Conservation (phyloP, 2,888 invertebrate species). For the Dasysyrphus tricinctus region DNA sequence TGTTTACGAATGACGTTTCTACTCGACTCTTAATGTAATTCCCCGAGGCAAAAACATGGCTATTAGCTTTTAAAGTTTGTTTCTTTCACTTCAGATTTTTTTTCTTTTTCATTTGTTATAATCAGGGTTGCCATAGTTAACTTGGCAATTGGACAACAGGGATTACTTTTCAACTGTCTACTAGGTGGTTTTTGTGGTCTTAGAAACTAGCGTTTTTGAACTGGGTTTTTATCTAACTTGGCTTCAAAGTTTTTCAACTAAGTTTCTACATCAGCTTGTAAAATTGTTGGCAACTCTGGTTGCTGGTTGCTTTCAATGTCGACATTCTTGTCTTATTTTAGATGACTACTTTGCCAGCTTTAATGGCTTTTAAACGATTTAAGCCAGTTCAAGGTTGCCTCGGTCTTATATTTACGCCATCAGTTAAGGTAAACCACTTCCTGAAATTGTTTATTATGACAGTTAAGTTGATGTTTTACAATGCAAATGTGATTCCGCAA, state of each 20-base stretch:
- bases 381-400: conserved; percentile 69
- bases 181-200: not conserved
- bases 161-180: not conserved
- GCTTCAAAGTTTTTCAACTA: not conserved
- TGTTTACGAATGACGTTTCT: conserved; percentile 70
- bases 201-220: not conserved
- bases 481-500: conserved; percentile 72
- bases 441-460: conserved; percentile 73
- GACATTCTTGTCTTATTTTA: conserved; percentile 1
- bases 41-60: conserved; percentile 63
- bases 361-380: conserved; percentile 74
- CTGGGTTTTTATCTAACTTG: not conserved
- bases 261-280: not conserved
- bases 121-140: conserved; percentile 9
- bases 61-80: conserved; percentile 66
- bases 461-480: conserved; percentile 75
- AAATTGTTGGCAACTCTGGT: conserved; percentile 5
- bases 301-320: conserved; percentile 14
- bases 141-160: not conserved
- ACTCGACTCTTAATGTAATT: conserved; percentile 68
- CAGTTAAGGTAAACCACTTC: conserved; percentile 75
- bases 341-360: conserved; percentile 34
- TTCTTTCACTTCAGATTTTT: conserved; percentile 11
- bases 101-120: not conserved
- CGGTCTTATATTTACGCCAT: conserved; percentile 69